A percentile compares a stretch with the other conserved stretches of the same genome.
phyloP scores from a whole-genome alignment of 2,888 invertebrate species.

The Andrena bucephala region DNA sequence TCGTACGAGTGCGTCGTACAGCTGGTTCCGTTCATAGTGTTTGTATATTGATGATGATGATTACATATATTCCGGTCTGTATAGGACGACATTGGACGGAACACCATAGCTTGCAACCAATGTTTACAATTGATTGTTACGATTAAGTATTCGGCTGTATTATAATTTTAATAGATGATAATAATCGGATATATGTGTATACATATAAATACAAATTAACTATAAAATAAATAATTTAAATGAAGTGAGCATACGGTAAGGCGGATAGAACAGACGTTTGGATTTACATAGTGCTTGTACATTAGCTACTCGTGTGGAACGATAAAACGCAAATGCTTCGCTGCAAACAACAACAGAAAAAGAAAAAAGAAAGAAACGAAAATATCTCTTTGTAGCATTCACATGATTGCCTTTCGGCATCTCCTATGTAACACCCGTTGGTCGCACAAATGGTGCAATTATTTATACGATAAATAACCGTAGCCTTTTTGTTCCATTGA shows the following conservation, averaged over 20 bases:
- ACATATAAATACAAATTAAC: slow-evolving; percentile 81
- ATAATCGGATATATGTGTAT: slow-evolving; percentile 79
- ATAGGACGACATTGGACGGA: slow-evolving; percentile 67
- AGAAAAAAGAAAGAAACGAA: slow-evolving; percentile 20
- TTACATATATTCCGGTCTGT: slow-evolving; percentile 51
- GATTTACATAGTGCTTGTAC: slow-evolving; percentile 76
- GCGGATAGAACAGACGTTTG: slow-evolving; percentile 64
- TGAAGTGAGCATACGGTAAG: slow-evolving; percentile 58
- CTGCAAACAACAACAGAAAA: slow-evolving; percentile 51
- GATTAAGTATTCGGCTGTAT: slow-evolving; percentile 82
- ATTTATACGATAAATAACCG: slow-evolving; percentile 59
- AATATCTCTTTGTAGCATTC: slow-evolving; percentile 67
- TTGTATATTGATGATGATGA: slow-evolving; percentile 54
- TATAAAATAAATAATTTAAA: slow-evolving; percentile 75
- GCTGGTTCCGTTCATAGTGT: slow-evolving; percentile 71
- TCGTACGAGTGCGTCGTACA: slow-evolving; percentile 72
- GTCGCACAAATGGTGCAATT: slow-evolving; percentile 64
- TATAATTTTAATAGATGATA: slow-evolving; percentile 82
- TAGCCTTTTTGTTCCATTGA: slow-evolving; percentile 58
- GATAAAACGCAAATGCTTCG: slow-evolving; percentile 73
- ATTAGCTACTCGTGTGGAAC: slow-evolving; percentile 73
- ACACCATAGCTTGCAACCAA: slow-evolving; percentile 77
- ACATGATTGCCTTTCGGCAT: slow-evolving; percentile 57
- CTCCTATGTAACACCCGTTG: slow-evolving; percentile 58
- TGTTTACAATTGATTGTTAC: slow-evolving; percentile 78